Conservation (phyloP, 2,888 invertebrate species). For the Scrobipalpa costella region DNA sequence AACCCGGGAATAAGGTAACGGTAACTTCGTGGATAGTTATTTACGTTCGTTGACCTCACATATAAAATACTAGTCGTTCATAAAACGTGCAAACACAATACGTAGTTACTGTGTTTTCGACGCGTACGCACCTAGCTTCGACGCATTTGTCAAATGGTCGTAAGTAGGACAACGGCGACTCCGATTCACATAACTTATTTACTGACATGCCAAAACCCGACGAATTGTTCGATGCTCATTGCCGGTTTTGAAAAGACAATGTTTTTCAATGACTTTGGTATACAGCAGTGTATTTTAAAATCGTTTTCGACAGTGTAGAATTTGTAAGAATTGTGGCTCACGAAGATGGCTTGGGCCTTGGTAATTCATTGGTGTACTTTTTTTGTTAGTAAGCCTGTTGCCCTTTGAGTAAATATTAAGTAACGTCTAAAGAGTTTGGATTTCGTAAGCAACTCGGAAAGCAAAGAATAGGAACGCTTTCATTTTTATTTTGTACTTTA, state of each 20-base stretch:
- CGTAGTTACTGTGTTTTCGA: not conserved
- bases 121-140: not conserved
- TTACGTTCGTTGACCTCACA: not conserved
- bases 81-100: constrained; percentile 10
- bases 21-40: not conserved
- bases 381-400: constrained; percentile 6
- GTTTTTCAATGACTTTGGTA: not conserved
- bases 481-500: too few species aligned
- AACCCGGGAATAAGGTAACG: not conserved
- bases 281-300: not conserved
- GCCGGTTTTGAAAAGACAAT: not conserved
- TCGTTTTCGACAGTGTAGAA: too few species aligned
- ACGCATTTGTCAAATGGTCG: not conserved
- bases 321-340: not conserved
- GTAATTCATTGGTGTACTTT: not conserved
- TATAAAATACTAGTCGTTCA: not conserved
- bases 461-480: not conserved
- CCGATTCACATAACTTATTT: not conserved
- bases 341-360: not conserved
- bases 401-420: constrained; percentile 23
- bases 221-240: not conserved
- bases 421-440: constrained; percentile 2
- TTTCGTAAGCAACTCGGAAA: not conserved
- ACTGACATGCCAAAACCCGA: not conserved
- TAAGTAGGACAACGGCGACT: not conserved